Evolutionary conservation across 2,797 vertebrate species (phyloP).

Genomic region (Vespertilio murinus): DNA sequence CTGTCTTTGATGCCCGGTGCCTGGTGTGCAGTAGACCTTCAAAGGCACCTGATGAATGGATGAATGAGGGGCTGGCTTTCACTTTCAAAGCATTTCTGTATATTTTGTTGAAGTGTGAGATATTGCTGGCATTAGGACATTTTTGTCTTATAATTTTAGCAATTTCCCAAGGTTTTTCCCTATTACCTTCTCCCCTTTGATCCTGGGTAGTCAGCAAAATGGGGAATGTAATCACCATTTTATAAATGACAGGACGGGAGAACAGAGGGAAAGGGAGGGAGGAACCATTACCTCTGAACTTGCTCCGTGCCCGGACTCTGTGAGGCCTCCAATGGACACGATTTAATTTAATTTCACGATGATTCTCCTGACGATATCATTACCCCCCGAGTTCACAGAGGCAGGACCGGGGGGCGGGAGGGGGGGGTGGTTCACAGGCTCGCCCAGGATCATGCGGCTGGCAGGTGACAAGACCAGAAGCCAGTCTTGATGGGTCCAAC

Average conservation of each 20-base stretch:
- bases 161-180: background rate
- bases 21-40: background rate
- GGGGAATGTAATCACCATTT: background rate
- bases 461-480: background rate
- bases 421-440: background rate
- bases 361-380: background rate
- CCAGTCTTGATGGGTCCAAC: background rate
- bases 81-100: background rate
- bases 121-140: background rate
- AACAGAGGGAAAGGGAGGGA: background rate
- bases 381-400: background rate
- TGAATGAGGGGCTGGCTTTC: background rate
- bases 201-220: background rate
- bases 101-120: background rate
- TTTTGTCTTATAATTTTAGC: background rate
- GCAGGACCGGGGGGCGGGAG: background rate
- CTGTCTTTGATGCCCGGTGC: background rate
- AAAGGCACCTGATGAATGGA: background rate
- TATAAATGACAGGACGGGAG: background rate
- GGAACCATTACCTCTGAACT: background rate
- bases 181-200: background rate
- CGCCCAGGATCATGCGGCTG: accelerated
- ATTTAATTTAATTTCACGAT: background rate
- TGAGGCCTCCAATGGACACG: background rate
- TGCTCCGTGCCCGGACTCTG: accelerated